These are phyloP conservation scores for Bovichtus variegatus DNA, from an alignment of 2,797 vertebrate genomes.

Conservation along the genomic window DNA sequence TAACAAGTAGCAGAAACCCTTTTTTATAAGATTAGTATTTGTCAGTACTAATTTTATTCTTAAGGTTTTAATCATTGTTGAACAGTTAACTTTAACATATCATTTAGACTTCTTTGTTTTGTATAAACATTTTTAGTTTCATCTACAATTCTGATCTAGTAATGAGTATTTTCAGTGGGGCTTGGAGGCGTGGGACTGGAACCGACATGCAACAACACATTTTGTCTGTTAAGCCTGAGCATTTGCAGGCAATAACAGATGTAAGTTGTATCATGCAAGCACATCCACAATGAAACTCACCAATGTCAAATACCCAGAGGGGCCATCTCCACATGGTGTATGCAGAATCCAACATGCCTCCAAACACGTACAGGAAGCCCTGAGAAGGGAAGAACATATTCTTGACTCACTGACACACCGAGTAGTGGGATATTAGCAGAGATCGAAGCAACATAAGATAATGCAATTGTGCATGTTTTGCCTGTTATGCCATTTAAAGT, in stretches of 20 bases:
- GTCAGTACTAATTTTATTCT: background rate
- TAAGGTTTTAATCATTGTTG: background rate
- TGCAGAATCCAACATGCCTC: constrained; percentile 89
- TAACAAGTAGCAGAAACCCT: background rate
- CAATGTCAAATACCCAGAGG: constrained; percentile 88
- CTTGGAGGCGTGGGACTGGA: background rate
- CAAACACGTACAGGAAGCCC: constrained; percentile 88
- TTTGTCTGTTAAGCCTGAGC: background rate
- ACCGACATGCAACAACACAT: constrained; percentile 19
- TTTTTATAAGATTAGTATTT: background rate
- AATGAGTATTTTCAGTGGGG: background rate
- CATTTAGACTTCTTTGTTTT: background rate
- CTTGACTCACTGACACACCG: too few relatives aligned
- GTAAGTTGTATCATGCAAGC: background rate
- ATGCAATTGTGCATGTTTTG: too few relatives aligned
- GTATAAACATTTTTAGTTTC: too few relatives aligned
- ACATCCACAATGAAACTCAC: constrained; percentile 75
- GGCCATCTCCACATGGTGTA: constrained; percentile 83
- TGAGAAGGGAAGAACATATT: constrained; percentile 54
- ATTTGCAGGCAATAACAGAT: background rate
- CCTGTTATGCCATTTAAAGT: background rate
- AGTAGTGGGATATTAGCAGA: background rate
- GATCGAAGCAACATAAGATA: background rate
- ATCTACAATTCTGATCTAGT: too few relatives aligned
- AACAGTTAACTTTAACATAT: background rate